These are phyloP conservation scores for Tyrophagus putrescentiae DNA, from an alignment of 1,140 invertebrate genomes.

Conservation along the genomic window DNA sequence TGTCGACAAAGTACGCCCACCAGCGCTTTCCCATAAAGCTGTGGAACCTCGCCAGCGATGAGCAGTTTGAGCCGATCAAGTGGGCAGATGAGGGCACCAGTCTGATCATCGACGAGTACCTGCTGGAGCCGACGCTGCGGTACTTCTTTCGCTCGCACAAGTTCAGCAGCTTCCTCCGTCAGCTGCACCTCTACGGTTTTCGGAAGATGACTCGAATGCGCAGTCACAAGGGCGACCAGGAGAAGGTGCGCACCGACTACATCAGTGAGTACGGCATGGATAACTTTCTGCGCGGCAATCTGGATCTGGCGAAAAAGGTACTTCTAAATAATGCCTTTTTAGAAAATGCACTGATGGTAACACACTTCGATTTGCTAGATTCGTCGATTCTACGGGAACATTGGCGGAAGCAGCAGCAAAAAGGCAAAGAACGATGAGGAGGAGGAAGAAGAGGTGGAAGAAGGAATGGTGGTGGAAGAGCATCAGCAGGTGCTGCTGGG, in stretches of 20 bases:
- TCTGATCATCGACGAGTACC: not conserved
- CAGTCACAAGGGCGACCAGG: not conserved
- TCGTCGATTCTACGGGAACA: no score
- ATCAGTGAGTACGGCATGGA: not conserved
- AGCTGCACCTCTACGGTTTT: not conserved
- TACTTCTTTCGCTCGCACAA: not conserved
- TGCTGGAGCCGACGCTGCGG: not conserved
- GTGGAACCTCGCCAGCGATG: not conserved
- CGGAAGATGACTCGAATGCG: not conserved
- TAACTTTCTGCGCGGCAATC: not conserved
- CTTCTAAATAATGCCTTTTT: no score
- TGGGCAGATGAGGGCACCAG: not conserved
- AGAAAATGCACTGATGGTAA: no score
- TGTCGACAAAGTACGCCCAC: no score
- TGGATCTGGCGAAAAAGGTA: not conserved
- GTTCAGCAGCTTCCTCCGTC: not conserved
- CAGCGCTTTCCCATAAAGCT: not conserved
- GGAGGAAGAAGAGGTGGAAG: no score
- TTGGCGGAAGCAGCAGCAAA: no score
- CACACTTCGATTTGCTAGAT: no score
- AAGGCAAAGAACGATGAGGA: no score
- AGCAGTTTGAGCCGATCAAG: not conserved
- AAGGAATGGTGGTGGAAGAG: no score
- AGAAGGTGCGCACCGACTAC: not conserved
- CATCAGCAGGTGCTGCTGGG: no score